phyloP scores from a whole-genome alignment of 1,140 invertebrate species.

The Drosophila hydei region DNA sequence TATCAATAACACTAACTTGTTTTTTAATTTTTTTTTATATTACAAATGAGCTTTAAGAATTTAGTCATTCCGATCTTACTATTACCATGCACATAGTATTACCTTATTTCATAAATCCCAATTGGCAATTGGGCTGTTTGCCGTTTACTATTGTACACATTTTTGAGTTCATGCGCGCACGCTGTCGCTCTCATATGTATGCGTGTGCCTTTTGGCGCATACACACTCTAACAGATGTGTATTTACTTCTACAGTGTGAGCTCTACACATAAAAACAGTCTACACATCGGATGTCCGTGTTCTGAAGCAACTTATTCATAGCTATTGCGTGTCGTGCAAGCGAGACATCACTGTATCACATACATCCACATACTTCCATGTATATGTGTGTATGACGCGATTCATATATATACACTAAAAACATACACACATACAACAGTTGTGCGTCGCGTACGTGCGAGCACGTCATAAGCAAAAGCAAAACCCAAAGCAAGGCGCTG shows the following conservation, averaged over 20 bases:
- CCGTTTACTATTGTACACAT: conserved; percentile 46
- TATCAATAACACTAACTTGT: too few species aligned
- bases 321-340: background rate
- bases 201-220: conserved; percentile 27
- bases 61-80: too few species aligned
- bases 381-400: conserved; percentile 29
- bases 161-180: conserved; percentile 53
- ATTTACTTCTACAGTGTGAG: conserved; percentile 28
- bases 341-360: conserved; percentile 26
- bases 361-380: conserved; percentile 13
- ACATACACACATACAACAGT: conserved; percentile 47
- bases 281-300: background rate
- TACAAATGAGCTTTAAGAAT: too few species aligned
- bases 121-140: conserved; percentile 41
- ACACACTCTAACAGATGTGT: conserved; percentile 16
- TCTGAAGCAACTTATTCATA: background rate
- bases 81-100: too few species aligned
- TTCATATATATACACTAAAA: conserved; percentile 24
- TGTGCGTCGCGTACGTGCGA: conserved; percentile 59
- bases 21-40: too few species aligned
- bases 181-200: conserved; percentile 38
- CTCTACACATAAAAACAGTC: conserved; percentile 5
- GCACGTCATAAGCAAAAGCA: conserved; percentile 69
- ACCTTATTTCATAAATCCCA: conserved; percentile 10
- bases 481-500: conserved; percentile 44